Evolutionary conservation across 1,140 invertebrate species (phyloP), one percentile per base, ranked within the genome.

Genomic region (Atta cephalotes): DNA sequence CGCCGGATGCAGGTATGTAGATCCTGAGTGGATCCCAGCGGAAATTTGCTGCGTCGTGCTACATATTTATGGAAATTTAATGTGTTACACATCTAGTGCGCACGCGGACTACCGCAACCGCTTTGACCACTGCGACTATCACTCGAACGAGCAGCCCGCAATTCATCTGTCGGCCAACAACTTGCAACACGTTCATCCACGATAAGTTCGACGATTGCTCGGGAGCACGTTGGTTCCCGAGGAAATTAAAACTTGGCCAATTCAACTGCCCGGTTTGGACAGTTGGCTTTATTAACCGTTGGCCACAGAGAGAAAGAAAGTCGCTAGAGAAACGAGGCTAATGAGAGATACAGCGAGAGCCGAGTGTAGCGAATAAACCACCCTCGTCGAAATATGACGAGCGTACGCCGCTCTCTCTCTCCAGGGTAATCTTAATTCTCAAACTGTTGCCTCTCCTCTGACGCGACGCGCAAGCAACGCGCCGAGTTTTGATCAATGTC

Each of bases 171-270:
- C 66, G 39, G n/a, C 65, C 53, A 25, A 21, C 39, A 87, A 87
- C 87, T 87, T 39, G 76, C 49, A 80, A 85, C 86, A 65, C 86
- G 53, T 87, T 89, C 80, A 45, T 51, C 53, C 82, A 87, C 87
- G 85, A 90, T 90, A 90, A 90, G 81, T 88, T 86, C 31, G 60
- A 49, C 72, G 89, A 88, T 90, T 81, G 86, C 58, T 49, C 53
- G 81, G 80, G 80, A 76, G 77, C 65, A 62, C 49, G 72, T n/a
- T 65, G 77, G 84, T 60, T 74, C 62, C 56, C 80, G 81, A 90
- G 89, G 89, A 91, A 92, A 93, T 93, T 92, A 92, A 93, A 93
- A 93, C 92, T 93, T 93, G 87, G 88, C 88, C 91, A 91, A 93
- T 92, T 92, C 87, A 85, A 60, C 35, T 39, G 53, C n/a, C 3